phyloP scores from a whole-genome alignment of 2,888 invertebrate species.

The Oscheius sp. region DNA sequence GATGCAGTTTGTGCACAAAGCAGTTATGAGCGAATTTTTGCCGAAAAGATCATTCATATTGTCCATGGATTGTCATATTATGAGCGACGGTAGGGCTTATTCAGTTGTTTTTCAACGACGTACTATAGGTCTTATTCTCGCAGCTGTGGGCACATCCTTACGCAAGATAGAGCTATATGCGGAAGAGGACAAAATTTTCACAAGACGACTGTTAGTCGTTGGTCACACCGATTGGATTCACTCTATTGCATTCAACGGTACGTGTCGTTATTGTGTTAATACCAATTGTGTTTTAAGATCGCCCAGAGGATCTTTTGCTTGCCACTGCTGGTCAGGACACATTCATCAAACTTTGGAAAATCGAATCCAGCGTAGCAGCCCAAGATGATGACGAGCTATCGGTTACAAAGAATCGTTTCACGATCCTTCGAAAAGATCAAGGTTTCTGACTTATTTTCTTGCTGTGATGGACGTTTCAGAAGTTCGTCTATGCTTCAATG shows the following conservation, averaged over 20 bases:
- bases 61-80: constrained; percentile 28
- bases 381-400: constrained; percentile 47
- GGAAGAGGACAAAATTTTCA: constrained; percentile 38
- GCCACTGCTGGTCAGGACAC: constrained; percentile 58
- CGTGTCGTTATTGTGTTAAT: constrained; percentile 7
- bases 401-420: constrained; percentile 45
- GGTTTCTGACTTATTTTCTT: not conserved
- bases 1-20: not conserved
- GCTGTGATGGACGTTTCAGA: not conserved
- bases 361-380: constrained; percentile 25
- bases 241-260: constrained; percentile 61
- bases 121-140: constrained; percentile 37
- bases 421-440: not conserved
- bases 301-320: constrained; percentile 41
- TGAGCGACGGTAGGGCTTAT: constrained; percentile 7
- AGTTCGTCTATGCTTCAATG: constrained; percentile 20
- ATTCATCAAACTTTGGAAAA: constrained; percentile 55
- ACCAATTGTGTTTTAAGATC: not conserved
- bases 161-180: constrained; percentile 56
- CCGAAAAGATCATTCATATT: constrained; percentile 23
- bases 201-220: constrained; percentile 44
- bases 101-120: not conserved
- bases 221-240: constrained; percentile 66
- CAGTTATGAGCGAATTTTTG: constrained; percentile 6
- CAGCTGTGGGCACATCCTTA: constrained; percentile 61